Evolutionary conservation across 2,888 invertebrate species (phyloP).

Genomic region (Orthonychiurus folsomi): DNA sequence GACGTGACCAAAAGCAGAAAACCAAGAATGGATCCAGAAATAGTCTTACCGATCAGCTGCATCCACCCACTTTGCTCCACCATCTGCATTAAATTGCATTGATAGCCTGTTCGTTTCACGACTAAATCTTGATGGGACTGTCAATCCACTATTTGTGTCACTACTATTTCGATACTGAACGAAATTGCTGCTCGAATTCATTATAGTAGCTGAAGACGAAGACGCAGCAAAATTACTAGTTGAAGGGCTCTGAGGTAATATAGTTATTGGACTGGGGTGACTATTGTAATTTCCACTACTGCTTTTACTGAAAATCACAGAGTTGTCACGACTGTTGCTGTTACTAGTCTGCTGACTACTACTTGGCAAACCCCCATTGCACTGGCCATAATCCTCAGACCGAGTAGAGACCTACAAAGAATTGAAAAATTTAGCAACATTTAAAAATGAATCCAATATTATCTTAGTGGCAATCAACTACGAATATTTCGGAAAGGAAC

Average conservation of each 20-base stretch:
- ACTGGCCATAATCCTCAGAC: not conserved
- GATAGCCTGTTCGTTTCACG: conserved; percentile 64
- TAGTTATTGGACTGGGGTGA: not conserved
- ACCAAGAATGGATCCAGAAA: conserved; percentile 2
- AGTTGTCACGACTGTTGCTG: conserved; percentile 18
- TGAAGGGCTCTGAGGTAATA: conserved; percentile 9
- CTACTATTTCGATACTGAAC: conserved; percentile 11
- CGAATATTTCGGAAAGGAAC: too few species aligned
- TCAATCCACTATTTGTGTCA: not conserved
- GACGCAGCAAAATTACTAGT: conserved; percentile 2
- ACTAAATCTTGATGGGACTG: conserved; percentile 39
- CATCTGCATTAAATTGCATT: conserved; percentile 75
- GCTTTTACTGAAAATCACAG: conserved; percentile 14
- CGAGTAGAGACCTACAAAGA: not conserved
- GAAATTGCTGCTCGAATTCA: conserved; percentile 9
- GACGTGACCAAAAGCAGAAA: too few species aligned
- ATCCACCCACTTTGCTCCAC: conserved; percentile 65
- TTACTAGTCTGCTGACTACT: conserved; percentile 9
- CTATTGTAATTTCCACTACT: not conserved
- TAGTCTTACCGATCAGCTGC: conserved; percentile 57
- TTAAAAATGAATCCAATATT: too few species aligned
- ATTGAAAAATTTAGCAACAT: too few species aligned
- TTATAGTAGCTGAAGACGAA: conserved; percentile 10
- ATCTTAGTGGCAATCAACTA: too few species aligned
- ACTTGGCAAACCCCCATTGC: not conserved